Conservation (phyloP, 1,140 invertebrate genomes). For the Cataglyphis hispanica region DNA sequence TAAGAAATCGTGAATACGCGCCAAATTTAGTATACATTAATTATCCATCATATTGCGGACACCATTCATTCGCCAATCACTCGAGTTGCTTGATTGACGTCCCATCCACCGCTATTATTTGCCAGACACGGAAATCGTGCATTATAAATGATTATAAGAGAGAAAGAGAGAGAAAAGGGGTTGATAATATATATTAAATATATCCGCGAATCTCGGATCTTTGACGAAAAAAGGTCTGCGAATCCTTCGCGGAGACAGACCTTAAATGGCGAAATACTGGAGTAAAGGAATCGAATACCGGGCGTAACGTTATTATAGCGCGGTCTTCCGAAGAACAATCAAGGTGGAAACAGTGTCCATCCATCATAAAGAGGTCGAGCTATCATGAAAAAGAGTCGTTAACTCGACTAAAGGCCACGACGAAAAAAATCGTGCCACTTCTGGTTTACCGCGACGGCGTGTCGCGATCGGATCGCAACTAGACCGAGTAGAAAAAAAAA, state of each 20-base stretch:
- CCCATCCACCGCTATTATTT: constrained; percentile 11
- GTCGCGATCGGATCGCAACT: constrained; percentile 75
- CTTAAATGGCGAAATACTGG: too few species aligned
- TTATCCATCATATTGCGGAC: constrained; percentile 19
- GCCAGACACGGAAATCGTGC: not conserved
- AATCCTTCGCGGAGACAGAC: not conserved
- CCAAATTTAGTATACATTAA: constrained; percentile 52
- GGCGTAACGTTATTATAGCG: not conserved
- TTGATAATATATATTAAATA: too few species aligned
- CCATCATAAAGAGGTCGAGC: constrained; percentile 33
- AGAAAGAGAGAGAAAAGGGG: too few species aligned
- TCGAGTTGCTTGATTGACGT: not conserved
- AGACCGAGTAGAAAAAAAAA: constrained; percentile 81
- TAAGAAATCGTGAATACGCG: constrained; percentile 10
- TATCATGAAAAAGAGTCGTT: constrained; percentile 64
- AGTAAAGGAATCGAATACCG: not conserved
- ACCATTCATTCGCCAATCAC: constrained; percentile 4
- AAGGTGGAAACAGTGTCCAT: constrained; percentile 6
- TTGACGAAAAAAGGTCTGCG: too few species aligned
- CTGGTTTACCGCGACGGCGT: constrained; percentile 23
- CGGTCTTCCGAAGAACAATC: constrained; percentile 15
- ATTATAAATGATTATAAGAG: too few species aligned
- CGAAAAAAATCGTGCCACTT: constrained; percentile 74
- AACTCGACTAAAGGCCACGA: constrained; percentile 54
- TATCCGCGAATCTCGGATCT: too few species aligned